phyloP scores from a whole-genome alignment of 1,140 invertebrate genomes.

The Drosophila ficusphila region DNA sequence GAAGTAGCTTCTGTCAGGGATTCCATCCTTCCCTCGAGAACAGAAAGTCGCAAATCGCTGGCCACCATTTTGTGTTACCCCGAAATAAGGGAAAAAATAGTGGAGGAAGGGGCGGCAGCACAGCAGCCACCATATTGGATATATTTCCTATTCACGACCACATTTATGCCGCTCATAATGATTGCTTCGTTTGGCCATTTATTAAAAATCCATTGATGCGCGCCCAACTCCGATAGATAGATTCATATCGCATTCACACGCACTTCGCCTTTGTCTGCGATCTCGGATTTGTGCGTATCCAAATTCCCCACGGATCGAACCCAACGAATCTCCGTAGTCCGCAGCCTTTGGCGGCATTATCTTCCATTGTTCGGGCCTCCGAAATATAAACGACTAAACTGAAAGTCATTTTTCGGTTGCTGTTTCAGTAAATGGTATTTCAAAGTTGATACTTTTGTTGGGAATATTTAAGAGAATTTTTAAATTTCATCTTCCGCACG shows the following conservation, averaged over 20 bases:
- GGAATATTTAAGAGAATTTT: constrained; percentile 2
- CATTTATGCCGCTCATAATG: constrained; percentile 61
- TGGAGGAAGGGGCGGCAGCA: not conserved
- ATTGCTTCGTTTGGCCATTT: constrained; percentile 58
- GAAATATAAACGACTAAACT: constrained; percentile 57
- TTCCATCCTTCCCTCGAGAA: not conserved
- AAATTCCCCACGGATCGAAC: constrained; percentile 69
- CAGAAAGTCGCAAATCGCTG: constrained; percentile 24
- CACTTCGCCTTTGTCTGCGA: constrained; percentile 50
- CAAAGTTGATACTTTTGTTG: constrained; percentile 4
- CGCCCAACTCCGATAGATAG: constrained; percentile 33
- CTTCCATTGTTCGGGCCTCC: constrained; percentile 42
- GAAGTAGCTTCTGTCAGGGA: constrained; percentile 14
- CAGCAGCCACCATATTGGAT: constrained; percentile 44
- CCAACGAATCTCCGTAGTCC: constrained; percentile 39
- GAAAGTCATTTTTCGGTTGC: constrained; percentile 77
- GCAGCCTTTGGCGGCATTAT: constrained; percentile 64
- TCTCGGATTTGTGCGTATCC: constrained; percentile 65
- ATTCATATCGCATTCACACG: constrained; percentile 82
- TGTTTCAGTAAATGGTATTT: constrained; percentile 52
- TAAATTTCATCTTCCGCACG: constrained; percentile 35
- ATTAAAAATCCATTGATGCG: constrained; percentile 80
- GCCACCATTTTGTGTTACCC: constrained; percentile 54
- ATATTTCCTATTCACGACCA: constrained; percentile 65
- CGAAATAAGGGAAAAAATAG: constrained; percentile 11